Conservation (phyloP, 2,888 invertebrate species). For the Galeopsomyia nigrocyanea region DNA sequence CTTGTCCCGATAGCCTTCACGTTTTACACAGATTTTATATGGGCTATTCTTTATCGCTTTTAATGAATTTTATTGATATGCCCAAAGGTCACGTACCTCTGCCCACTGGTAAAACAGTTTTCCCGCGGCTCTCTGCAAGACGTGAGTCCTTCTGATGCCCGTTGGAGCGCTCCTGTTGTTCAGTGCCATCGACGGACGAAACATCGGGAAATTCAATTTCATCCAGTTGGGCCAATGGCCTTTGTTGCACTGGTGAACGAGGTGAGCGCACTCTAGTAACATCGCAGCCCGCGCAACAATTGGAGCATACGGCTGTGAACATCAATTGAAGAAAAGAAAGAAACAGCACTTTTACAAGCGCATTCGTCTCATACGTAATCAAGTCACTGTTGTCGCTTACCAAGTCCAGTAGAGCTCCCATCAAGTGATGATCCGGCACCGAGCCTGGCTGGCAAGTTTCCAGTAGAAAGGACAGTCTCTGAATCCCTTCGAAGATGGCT, state of each 20-base stretch:
- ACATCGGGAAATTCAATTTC: slow-evolving; percentile 85
- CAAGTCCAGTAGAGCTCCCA: slow-evolving; percentile 94
- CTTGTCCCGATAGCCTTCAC: slow-evolving; percentile 84
- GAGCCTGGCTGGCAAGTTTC: slow-evolving; percentile 97
- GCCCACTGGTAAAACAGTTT: slow-evolving; percentile 99
- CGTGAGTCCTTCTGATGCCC: slow-evolving; percentile 76
- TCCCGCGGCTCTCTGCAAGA: slow-evolving; percentile 91
- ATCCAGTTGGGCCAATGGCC: slow-evolving; percentile 99
- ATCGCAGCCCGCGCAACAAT: slow-evolving; percentile 93
- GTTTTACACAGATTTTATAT: not conserved
- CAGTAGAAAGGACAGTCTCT: slow-evolving; percentile 90
- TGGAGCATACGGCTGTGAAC: slow-evolving; percentile 88
- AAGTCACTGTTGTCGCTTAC: slow-evolving; percentile 69
- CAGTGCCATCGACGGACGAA: slow-evolving; percentile 79
- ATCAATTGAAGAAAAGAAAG: too few species aligned
- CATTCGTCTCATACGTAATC: too few species aligned
- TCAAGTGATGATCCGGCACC: slow-evolving; percentile 95
- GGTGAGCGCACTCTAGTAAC: slow-evolving; percentile 93
- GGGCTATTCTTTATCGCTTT: not conserved
- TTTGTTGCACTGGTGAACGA: slow-evolving; percentile 97
- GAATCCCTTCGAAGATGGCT: slow-evolving; percentile 88
- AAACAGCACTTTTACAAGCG: too few species aligned
- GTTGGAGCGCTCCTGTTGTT: slow-evolving; percentile 71
- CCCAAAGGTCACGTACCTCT: slow-evolving; percentile 74
- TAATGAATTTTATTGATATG: not conserved